Conservation (phyloP, 2,797 vertebrate genomes). For the Cercopithecus petaurista region DNA sequence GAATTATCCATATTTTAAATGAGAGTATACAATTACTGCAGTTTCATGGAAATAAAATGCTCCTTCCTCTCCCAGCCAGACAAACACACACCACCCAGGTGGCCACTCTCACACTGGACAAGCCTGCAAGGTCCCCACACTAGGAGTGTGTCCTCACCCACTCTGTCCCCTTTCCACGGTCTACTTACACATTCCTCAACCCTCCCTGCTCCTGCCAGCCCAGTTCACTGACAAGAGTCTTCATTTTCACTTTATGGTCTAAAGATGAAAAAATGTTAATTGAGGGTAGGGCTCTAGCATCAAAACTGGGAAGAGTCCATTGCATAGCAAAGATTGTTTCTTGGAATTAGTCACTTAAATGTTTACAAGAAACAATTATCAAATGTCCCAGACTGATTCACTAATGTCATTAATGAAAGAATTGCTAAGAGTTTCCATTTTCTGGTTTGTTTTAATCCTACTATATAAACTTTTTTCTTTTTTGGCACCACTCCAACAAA, state of each 20-base stretch:
- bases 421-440: conserved; percentile 70
- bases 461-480: conserved; percentile 49
- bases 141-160: accelerated
- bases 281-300: conserved; percentile 38
- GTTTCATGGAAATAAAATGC: neutral
- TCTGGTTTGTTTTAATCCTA: conserved; percentile 63
- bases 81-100: neutral
- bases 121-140: accelerated
- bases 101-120: neutral
- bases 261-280: conserved; percentile 56
- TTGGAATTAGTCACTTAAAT: conserved; percentile 71
- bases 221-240: neutral
- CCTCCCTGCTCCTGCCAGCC: neutral
- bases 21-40: neutral
- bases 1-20: neutral
- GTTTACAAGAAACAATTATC: conserved; percentile 76
- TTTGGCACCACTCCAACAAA: conserved; percentile 44
- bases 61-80: neutral
- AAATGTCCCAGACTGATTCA: conserved; percentile 65
- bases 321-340: conserved; percentile 56
- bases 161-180: neutral
- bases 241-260: conserved; percentile 29
- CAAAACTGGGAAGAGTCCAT: conserved; percentile 51
- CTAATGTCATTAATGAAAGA: conserved; percentile 70
- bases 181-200: neutral